phyloP scores from a whole-genome alignment of 1,140 invertebrate species.

The Heterodera carotae region DNA sequence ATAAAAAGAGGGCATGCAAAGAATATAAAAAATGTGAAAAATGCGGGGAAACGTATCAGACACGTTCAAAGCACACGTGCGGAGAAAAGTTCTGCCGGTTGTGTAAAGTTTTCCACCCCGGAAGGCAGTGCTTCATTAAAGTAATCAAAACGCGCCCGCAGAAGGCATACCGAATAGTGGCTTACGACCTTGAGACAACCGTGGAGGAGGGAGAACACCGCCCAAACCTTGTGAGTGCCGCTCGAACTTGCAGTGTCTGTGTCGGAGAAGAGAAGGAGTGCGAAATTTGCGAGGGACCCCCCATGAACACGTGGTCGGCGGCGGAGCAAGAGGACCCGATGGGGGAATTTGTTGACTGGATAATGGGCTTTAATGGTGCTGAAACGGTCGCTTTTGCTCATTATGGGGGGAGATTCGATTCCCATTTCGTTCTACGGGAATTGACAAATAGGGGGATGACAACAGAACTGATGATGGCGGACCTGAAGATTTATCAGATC shows the following conservation, averaged over 20 bases:
- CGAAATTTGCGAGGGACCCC: too few species aligned
- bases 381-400: too few species aligned
- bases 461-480: neutral
- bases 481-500: too few species aligned
- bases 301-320: neutral
- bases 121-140: neutral
- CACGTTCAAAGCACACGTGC: neutral
- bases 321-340: neutral
- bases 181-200: too few species aligned
- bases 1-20: neutral
- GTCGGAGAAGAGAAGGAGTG: too few species aligned
- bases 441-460: neutral
- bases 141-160: neutral
- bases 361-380: too few species aligned
- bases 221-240: neutral
- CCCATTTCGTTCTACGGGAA: too few species aligned
- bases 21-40: too few species aligned
- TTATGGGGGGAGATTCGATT: too few species aligned
- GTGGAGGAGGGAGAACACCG: too few species aligned
- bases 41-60: neutral
- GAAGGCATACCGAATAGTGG: too few species aligned
- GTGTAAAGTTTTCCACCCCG: constrained; percentile 1
- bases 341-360: neutral
- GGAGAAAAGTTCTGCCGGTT: too few species aligned
- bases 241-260: neutral